Percentiles rank a stretch among this genome's conserved stretches.
phyloP scores from a whole-genome alignment of 2,888 invertebrate genomes.

The Metacarcinus magister region DNA sequence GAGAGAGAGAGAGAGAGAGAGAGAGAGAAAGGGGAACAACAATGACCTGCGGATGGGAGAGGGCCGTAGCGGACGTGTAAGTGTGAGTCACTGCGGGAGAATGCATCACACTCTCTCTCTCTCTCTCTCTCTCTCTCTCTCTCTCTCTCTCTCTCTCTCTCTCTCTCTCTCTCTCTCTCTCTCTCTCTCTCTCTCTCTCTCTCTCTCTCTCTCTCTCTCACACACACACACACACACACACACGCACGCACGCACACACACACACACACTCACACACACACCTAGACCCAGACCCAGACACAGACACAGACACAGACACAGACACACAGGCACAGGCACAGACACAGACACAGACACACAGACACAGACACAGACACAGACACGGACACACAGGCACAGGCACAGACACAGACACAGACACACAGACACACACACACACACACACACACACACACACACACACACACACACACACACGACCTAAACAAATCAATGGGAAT shows the following conservation, averaged over 20 bases:
- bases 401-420: too few relatives aligned
- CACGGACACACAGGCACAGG: too few relatives aligned
- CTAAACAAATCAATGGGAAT: neutral
- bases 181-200: neutral
- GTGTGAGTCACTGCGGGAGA: constrained; percentile 1
- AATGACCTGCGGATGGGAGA: neutral
- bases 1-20: neutral
- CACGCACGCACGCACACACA: neutral
- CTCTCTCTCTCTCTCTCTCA: neutral
- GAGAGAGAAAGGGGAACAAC: neutral
- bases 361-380: too few relatives aligned
- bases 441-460: constrained; percentile 36
- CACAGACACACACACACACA: neutral
- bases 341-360: too few relatives aligned
- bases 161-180: too few relatives aligned
- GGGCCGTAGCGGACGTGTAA: neutral
- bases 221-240: neutral
- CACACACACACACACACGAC: neutral
- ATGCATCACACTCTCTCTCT: neutral
- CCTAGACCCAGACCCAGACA: too few relatives aligned
- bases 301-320: too few relatives aligned
- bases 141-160: too few relatives aligned
- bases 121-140: neutral
- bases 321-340: too few relatives aligned
- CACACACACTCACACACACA: too few relatives aligned